These are phyloP conservation scores for Vollenhovia emeryi DNA, from an alignment of 1,140 invertebrate genomes.

Conservation along the genomic window DNA sequence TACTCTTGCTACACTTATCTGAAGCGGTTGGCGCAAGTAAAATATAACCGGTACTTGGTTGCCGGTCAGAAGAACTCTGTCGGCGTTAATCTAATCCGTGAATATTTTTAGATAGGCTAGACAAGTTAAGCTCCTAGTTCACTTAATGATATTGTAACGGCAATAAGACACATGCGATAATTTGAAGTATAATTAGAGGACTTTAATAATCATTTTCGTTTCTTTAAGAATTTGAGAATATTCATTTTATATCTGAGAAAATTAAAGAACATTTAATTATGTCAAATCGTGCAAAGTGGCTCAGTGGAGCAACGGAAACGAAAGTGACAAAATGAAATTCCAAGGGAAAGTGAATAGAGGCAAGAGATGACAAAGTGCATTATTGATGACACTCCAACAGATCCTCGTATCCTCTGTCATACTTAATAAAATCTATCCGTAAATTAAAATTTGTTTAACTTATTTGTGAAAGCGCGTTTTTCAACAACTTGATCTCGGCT, in stretches of 20 bases:
- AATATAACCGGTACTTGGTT: not conserved
- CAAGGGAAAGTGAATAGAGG: not conserved
- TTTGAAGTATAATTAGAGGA: not conserved
- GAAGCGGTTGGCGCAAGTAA: constrained; percentile 15
- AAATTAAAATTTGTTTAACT: no score
- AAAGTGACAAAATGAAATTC: not conserved
- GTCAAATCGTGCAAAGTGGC: not conserved
- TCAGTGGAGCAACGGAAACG: not conserved
- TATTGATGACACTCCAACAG: not conserved
- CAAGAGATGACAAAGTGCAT: not conserved
- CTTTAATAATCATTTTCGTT: not conserved
- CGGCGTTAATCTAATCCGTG: not conserved
- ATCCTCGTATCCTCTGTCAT: not conserved
- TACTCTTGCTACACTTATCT: not conserved
- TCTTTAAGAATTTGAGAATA: not conserved
- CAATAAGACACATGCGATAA: not conserved
- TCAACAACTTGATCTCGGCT: not conserved
- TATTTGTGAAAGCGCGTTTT: not conserved
- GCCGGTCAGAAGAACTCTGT: not conserved
- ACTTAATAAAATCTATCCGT: not conserved
- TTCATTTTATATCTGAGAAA: not conserved
- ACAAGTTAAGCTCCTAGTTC: not conserved
- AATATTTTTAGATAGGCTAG: not conserved
- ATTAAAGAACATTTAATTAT: not conserved
- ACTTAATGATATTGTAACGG: not conserved